These are phyloP conservation scores for Hippocampus barbouri DNA, from an alignment of 2,113 vertebrate species.

Conservation along the genomic window DNA sequence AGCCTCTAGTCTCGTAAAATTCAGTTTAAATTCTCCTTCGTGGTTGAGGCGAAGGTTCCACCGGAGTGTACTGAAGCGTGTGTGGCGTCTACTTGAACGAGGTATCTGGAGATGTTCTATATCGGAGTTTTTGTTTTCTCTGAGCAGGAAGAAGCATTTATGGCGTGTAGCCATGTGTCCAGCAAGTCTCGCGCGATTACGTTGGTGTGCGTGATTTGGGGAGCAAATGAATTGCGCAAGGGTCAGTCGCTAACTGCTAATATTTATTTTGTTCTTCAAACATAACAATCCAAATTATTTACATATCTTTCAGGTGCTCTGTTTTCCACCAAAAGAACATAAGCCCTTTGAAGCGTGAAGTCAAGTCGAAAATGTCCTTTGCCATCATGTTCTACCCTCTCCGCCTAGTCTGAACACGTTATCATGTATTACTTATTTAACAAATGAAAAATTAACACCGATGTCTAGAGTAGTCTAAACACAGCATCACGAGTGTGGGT, in stretches of 20 bases:
- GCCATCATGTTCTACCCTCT: too few species aligned
- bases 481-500: too few species aligned
- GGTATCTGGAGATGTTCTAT: neutral
- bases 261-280: slow-evolving; percentile 73
- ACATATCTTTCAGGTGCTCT: slow-evolving; percentile 67
- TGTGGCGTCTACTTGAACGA: neutral
- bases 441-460: too few species aligned
- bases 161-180: slow-evolving; percentile 57
- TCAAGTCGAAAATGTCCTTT: too few species aligned
- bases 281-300: slow-evolving; percentile 77
- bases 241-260: slow-evolving; percentile 52
- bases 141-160: slow-evolving; percentile 24
- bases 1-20: neutral
- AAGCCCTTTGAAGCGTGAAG: slow-evolving; percentile 14
- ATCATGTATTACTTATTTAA: too few species aligned
- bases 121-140: neutral
- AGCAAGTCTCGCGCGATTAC: slow-evolving; percentile 41
- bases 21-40: neutral
- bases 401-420: too few species aligned
- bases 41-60: neutral
- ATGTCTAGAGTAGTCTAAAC: too few species aligned
- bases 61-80: neutral
- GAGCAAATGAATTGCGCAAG: neutral
- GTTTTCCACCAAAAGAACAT: slow-evolving; percentile 31
- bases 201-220: neutral